phyloP scores from a whole-genome alignment of 53 echinoderm and acorn worm genomes.

The Echinarachnius parma region DNA sequence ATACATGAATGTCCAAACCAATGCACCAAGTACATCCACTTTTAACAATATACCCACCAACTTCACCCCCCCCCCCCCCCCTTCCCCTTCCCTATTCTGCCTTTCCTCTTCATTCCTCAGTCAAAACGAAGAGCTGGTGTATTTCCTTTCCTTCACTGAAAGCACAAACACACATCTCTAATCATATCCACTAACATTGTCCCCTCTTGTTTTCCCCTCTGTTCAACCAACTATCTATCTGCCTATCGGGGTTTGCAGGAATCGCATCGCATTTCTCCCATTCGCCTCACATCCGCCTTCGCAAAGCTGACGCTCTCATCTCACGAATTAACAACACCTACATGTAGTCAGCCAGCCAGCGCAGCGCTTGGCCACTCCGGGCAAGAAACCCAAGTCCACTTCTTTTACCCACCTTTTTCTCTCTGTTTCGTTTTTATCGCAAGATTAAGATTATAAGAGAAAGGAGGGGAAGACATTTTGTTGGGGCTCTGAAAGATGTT shows the following conservation, averaged over 20 bases:
- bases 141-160: no score
- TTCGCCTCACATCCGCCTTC: conserved; percentile 23
- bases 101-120: no score
- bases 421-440: conserved; percentile 22
- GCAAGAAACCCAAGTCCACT: conserved; percentile 37
- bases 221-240: conserved; percentile 24
- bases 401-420: conserved; percentile 40
- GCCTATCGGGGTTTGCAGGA: conserved; percentile 23
- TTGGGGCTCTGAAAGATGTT: conserved; percentile 33
- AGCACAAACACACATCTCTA: no score
- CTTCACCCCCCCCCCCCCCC: neutral
- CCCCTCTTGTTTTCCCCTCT: neutral
- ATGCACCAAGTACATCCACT: neutral
- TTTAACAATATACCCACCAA: neutral
- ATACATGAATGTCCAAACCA: no score
- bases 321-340: conserved; percentile 35
- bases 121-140: no score
- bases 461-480: no score
- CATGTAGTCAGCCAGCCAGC: no score
- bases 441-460: conserved; percentile 13
- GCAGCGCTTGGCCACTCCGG: conserved; percentile 23
- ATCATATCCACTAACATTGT: conserved; percentile 17
- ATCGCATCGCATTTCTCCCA: conserved; percentile 30
- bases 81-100: no score
- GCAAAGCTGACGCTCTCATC: conserved; percentile 36